phyloP scores from a whole-genome alignment of 1,140 invertebrate species.

The Anoplolepis gracilipes region DNA sequence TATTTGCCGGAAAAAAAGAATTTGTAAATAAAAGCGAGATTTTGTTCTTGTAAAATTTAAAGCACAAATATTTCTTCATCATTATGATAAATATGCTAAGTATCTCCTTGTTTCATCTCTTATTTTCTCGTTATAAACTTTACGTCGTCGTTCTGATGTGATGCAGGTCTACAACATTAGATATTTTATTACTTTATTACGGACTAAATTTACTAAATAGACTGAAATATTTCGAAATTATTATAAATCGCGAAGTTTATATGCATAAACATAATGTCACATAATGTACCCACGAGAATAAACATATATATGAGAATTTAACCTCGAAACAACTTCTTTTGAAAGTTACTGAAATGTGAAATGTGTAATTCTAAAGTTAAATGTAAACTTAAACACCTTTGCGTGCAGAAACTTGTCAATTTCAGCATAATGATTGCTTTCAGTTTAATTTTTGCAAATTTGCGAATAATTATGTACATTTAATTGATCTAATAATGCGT shows the following conservation, averaged over 20 bases:
- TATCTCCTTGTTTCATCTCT: neutral
- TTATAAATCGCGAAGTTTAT: neutral
- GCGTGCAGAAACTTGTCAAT: neutral
- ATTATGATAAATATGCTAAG: neutral
- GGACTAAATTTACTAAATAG: neutral
- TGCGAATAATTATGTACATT: neutral
- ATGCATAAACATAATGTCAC: neutral
- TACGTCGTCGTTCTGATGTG: neutral
- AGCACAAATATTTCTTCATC: neutral
- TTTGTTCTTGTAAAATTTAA: neutral
- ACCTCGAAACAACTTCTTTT: neutral
- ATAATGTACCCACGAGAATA: neutral
- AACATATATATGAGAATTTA: conserved; percentile 10
- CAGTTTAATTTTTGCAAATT: conserved; percentile 24
- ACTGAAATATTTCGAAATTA: neutral
- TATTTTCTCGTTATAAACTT: neutral
- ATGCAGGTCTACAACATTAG: neutral
- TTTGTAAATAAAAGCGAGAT: conserved; percentile 27
- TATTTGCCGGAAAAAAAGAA: neutral
- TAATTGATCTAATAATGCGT: neutral
- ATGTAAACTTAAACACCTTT: conserved; percentile 15
- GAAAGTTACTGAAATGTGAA: neutral
- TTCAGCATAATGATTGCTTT: neutral
- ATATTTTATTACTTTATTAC: conserved; percentile 19
- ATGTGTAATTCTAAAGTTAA: conserved; percentile 12